Conservation (phyloP, 2,113 vertebrate species). For the Dasyurus viverrinus region DNA sequence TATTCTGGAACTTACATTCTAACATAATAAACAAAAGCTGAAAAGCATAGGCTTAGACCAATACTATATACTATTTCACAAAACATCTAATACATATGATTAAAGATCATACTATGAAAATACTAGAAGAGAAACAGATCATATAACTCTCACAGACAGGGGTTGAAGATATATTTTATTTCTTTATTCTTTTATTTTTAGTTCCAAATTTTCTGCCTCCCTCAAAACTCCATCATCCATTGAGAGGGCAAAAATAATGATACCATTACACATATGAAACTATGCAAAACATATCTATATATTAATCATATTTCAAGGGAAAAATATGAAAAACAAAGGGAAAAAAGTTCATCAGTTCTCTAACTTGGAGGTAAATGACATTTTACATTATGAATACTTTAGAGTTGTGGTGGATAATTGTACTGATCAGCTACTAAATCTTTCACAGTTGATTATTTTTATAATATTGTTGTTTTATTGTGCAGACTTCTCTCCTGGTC, state of each 20-base stretch:
- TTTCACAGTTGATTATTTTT: neutral
- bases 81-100: neutral
- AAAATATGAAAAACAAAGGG: neutral
- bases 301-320: neutral
- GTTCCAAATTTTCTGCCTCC: neutral
- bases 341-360: neutral
- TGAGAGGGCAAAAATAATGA: neutral
- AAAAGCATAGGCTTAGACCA: neutral
- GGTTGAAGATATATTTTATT: neutral
- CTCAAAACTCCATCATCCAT: neutral
- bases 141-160: neutral
- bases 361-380: neutral
- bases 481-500: neutral
- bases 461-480: neutral
- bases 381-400: neutral
- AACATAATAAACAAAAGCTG: neutral
- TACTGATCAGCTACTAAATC: neutral
- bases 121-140: neutral
- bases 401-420: neutral
- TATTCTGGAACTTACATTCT: neutral
- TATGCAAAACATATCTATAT: neutral
- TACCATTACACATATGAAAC: neutral
- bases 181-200: neutral
- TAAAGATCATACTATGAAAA: neutral
- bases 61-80: neutral